Evolutionary conservation across 2,113 vertebrate genomes (phyloP), one percentile per base, ranked within the genome.

Genomic region (Channa argus): DNA sequence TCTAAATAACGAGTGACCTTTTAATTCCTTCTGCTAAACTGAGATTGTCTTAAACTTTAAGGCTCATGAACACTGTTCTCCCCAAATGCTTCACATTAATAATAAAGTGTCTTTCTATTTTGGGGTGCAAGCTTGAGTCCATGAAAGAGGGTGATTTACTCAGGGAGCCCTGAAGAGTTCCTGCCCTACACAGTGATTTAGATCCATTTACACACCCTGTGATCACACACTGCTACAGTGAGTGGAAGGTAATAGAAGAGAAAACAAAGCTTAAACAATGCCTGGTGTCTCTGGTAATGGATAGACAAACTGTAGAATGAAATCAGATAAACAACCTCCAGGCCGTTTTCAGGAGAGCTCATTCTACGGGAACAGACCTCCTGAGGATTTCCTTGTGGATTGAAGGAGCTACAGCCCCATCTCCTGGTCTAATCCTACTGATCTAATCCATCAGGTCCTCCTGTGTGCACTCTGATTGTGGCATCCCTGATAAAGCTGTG

Each of bases 101-200:
- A 83, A 85, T 86, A 63, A 74, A 87, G 73, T 5, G 14, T 47
- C 62, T 44, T 56, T 75, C 79, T 80, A 82, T 85, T 86, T 66
- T 63, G 6, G 77, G 74, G 54, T 45, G 33, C 0, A 51, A 3
- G 76, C 62, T 74, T 58, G 56, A 36, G 38, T 74, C 83, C 33
- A 24, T 64, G 74, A 79, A 8, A 12, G 74, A 63, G 63, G 62
- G 73, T 80, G 80, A 76, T 67, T 86, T 58, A 70, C 55, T 58
- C 13, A 49, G 69, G 10, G 51, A 60, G 78, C 37, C 55, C n/a
- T 79, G 45, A 6, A 51, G 49, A 52, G 47, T 24, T 45, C 5
- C 61, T 36, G 68, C n/a, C 34, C 45, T 12, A 38, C 50, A 3
- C 62, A 65, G 7, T 66, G 45, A 58, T 9, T 8, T 15, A 43